phyloP scores from a whole-genome alignment of 2,888 invertebrate species.

The Netelia virgata region DNA sequence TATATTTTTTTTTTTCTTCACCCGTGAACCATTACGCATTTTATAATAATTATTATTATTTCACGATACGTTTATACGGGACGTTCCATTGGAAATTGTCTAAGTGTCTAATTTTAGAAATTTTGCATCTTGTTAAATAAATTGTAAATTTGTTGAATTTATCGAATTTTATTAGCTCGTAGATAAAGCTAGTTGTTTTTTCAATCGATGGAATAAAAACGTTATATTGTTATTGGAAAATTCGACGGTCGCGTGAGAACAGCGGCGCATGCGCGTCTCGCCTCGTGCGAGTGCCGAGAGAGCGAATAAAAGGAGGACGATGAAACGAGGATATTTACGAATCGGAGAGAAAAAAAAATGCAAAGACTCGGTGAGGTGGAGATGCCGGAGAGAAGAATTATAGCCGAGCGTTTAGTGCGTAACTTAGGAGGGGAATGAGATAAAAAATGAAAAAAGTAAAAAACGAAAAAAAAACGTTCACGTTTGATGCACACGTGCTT shows the following conservation, averaged over 20 bases:
- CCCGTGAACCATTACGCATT: not conserved
- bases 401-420: conserved; percentile 34
- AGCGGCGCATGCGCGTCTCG: too few species aligned
- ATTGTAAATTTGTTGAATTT: too few species aligned
- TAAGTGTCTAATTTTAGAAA: not conserved
- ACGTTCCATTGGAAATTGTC: not conserved
- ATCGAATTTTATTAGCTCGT: too few species aligned
- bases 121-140: too few species aligned
- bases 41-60: conserved; percentile 32
- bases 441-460: conserved; percentile 21
- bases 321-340: not conserved
- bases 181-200: too few species aligned
- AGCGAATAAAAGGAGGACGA: not conserved
- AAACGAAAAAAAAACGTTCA: conserved; percentile 11
- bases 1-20: not conserved
- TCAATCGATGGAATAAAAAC: too few species aligned
- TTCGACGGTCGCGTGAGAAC: too few species aligned
- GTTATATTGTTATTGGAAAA: too few species aligned
- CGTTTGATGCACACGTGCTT: conserved; percentile 50
- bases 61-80: not conserved
- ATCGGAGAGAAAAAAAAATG: not conserved
- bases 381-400: conserved; percentile 34
- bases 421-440: conserved; percentile 11
- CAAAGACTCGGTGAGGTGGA: conserved; percentile 1
- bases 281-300: not conserved